phyloP scores from a whole-genome alignment of 2,888 invertebrate genomes.

The Odontocolon sp. region DNA sequence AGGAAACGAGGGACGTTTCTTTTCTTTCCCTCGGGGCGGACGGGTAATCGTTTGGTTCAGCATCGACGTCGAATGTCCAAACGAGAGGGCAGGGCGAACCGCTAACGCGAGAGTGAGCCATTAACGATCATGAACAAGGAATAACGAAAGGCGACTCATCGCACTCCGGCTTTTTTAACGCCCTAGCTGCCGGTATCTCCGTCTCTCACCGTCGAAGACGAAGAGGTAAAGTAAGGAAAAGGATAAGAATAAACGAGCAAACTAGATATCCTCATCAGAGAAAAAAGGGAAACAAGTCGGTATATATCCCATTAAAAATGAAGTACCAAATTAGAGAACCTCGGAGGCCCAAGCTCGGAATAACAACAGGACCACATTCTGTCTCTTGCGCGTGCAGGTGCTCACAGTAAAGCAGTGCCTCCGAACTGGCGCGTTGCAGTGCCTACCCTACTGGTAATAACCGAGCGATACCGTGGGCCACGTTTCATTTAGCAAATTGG shows the following conservation, averaged over 20 bases:
- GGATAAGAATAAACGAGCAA: not conserved
- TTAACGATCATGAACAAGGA: conserved; percentile 47
- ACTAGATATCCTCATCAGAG: conserved; percentile 8
- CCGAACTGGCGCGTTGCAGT: conserved; percentile 20
- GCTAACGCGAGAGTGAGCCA: conserved; percentile 44
- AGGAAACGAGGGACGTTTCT: conserved; percentile 34
- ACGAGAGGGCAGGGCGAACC: conserved; percentile 1
- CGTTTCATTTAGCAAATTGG: conserved; percentile 81
- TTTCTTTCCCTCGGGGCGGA: conserved; percentile 36
- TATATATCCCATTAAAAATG: conserved; percentile 48
- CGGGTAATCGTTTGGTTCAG: not conserved
- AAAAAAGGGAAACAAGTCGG: not conserved
- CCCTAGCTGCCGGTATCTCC: conserved; percentile 11
- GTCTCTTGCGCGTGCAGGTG: not conserved
- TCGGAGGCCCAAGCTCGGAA: conserved; percentile 31
- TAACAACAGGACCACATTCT: conserved; percentile 26
- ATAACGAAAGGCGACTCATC: conserved; percentile 20
- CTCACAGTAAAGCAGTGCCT: conserved; percentile 12
- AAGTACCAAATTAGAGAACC: conserved; percentile 53
- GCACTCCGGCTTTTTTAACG: conserved; percentile 23
- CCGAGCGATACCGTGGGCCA: conserved; percentile 74
- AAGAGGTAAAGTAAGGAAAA: not conserved
- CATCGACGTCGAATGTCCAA: conserved; percentile 15
- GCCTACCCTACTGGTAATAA: conserved; percentile 68
- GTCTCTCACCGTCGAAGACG: conserved; percentile 12